Base-by-base conservation (phyloP, 1,140 invertebrate genomes). In the Oscheius sp. region DNA sequence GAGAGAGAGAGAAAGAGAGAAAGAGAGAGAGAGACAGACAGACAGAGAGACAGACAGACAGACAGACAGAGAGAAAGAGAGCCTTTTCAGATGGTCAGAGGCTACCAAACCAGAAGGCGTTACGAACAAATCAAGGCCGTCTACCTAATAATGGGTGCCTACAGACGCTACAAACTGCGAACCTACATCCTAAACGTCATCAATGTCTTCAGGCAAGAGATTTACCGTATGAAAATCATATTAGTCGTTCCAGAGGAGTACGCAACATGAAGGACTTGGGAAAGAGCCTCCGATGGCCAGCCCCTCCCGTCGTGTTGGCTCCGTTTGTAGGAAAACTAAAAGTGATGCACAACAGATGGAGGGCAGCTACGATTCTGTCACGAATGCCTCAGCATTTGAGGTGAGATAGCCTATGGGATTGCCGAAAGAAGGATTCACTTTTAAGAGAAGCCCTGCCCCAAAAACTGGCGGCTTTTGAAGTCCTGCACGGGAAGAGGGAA, bases 101-200 rank as follows among this genome's bases (percentile, higher is more conserved):
- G 93, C 64, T 88, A 89, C 49, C 77, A 93, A 28, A 93, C 91
- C 1, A 86, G 94, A 13, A 88, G 89, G 80, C 88, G 89, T 55
- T 95, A 91, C 84, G 90, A 90, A 79, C 90, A 90, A 84, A 91
- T 97, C 89, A 90, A 90, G 84, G 94, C 95, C 0, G 91, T 92
- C 0, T 85, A 91, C 52, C 80, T 87, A 36, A 95, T 97, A 78
- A 91, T 92, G 85, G 87, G 89, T 42, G 88, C 90, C n/a, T 98
- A 94, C 87, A 86, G 91, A 70, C 88, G 88, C 35, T 95, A 94
- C 86, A 94, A 94, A 85, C 86, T 91, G 83, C 88, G 92, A 7
- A 86, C 88, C 36, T 97, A 95, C 82, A 88, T 97, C 10, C 86
- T 86, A 1, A 87, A 90, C 42, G 85, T 95, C 18, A 87, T 89